Conservation (phyloP, 2,797 vertebrate species). For the Enoplosus armatus region DNA sequence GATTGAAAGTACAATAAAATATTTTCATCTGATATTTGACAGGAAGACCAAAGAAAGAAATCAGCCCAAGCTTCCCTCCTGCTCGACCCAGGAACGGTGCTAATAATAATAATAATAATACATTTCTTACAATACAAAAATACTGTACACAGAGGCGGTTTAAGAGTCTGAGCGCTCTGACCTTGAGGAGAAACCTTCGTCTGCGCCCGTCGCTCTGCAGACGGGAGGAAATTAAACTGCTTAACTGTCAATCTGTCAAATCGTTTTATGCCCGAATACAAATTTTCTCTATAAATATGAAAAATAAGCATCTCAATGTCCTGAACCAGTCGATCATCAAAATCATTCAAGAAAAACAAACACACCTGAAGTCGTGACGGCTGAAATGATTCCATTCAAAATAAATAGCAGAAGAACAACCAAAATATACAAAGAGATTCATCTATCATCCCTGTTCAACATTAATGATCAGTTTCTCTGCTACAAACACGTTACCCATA, state of each 20-base stretch:
- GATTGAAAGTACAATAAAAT: constrained; percentile 84
- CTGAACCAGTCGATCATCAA: constrained; percentile 36
- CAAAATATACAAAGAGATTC: constrained; percentile 60
- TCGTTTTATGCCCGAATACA: constrained; percentile 20
- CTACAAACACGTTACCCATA: constrained; percentile 36
- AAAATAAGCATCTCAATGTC: constrained; percentile 65
- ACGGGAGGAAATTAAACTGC: background rate
- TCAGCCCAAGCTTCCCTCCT: constrained; percentile 50
- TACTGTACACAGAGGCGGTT: constrained; percentile 84
- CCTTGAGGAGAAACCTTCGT: background rate
- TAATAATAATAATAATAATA: constrained; percentile 56
- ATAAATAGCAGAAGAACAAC: constrained; percentile 67
- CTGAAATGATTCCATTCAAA: constrained; percentile 44
- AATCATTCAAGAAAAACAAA: constrained; percentile 1
- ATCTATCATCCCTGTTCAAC: constrained; percentile 34
- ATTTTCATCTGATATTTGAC: constrained; percentile 83
- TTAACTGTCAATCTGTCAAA: background rate
- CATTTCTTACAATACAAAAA: constrained; percentile 86
- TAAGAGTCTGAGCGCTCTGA: constrained; percentile 56
- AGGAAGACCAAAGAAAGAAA: constrained; percentile 80
- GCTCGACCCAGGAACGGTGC: constrained; percentile 29
- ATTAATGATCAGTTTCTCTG: constrained; percentile 6
- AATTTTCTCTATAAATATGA: constrained; percentile 65
- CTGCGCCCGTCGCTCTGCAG: constrained; percentile 10
- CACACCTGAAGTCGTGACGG: background rate